Evolutionary conservation across 2,888 invertebrate genomes (phyloP).

Genomic region (Lasioglossum villosulum): DNA sequence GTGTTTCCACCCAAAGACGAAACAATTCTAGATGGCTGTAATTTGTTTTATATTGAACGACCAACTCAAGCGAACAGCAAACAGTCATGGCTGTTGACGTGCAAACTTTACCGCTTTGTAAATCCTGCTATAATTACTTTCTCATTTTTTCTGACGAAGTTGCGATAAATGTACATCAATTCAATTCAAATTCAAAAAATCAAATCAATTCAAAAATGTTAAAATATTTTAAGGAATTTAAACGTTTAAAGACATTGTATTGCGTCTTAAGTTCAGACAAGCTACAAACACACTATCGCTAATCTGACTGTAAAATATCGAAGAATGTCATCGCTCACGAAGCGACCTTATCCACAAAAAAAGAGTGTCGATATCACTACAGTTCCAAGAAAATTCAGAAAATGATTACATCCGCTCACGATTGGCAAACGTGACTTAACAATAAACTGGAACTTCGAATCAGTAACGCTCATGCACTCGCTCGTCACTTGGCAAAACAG

Average conservation of each 20-base stretch:
- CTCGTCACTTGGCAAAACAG: neutral
- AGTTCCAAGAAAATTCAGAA: neutral
- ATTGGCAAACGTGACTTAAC: neutral
- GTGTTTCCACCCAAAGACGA: neutral
- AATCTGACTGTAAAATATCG: neutral
- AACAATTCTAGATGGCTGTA: neutral
- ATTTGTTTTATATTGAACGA: neutral
- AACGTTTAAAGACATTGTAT: too few species aligned
- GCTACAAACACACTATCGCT: neutral
- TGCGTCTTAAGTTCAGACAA: too few species aligned
- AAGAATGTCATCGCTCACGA: neutral
- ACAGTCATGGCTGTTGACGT: too few species aligned
- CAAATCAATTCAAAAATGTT: too few species aligned
- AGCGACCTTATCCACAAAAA: neutral
- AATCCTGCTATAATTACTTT: too few species aligned
- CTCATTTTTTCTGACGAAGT: too few species aligned
- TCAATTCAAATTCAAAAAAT: too few species aligned
- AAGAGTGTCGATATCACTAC: neutral
- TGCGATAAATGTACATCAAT: too few species aligned
- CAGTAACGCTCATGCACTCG: neutral
- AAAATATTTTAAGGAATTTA: too few species aligned
- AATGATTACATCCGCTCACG: neutral
- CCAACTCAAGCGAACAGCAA: neutral
- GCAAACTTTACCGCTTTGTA: too few species aligned
- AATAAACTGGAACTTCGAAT: neutral